These are phyloP conservation scores for Apantesis nais DNA, from an alignment of 2,888 invertebrate genomes.

Conservation along the genomic window DNA sequence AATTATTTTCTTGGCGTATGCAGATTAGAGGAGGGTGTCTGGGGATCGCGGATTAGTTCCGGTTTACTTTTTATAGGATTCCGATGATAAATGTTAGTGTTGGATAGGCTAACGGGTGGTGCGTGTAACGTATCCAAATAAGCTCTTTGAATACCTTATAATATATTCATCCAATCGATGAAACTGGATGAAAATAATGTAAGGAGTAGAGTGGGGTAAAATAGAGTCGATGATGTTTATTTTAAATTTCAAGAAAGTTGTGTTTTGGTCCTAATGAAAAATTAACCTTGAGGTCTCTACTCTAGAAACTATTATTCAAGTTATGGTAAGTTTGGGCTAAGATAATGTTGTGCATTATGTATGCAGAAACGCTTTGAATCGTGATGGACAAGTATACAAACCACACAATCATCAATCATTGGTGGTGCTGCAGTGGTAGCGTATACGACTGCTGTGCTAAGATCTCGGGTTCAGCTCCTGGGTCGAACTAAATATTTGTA, in stretches of 20 bases:
- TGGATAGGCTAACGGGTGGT: slow-evolving; percentile 78
- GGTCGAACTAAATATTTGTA: no score
- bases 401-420: neutral
- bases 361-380: no score
- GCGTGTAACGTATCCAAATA: slow-evolving; percentile 81
- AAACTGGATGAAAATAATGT: slow-evolving; percentile 26
- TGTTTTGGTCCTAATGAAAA: neutral
- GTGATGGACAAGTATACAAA: no score
- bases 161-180: slow-evolving; percentile 47
- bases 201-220: slow-evolving; percentile 8
- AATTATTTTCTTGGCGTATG: slow-evolving; percentile 84
- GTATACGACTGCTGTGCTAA: no score
- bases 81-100: slow-evolving; percentile 81
- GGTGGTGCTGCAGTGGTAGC: no score
- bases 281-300: no score
- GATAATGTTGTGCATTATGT: no score
- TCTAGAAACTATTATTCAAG: no score
- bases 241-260: neutral
- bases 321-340: no score
- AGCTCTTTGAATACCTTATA: slow-evolving; percentile 57
- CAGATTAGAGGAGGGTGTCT: slow-evolving; percentile 76
- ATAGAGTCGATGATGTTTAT: neutral
- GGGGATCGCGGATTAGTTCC: slow-evolving; percentile 76
- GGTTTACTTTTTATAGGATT: slow-evolving; percentile 85
- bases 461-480: no score